Evolutionary conservation across 2,888 invertebrate genomes (phyloP).

Genomic region (Microplitis deprimator): DNA sequence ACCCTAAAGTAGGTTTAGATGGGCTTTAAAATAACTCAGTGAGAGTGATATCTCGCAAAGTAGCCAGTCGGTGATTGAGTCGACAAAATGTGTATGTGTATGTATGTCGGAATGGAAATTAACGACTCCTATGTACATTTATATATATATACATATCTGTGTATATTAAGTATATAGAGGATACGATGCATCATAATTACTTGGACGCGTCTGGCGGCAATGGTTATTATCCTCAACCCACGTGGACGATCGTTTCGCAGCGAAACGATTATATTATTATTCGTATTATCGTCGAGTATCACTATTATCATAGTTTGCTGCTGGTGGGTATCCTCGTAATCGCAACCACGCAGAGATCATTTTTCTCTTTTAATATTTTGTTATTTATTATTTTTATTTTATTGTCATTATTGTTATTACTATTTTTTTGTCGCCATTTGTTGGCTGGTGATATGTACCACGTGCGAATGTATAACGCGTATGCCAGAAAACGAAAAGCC

Average conservation of each 20-base stretch:
- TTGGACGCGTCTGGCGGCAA: slow-evolving; percentile 37
- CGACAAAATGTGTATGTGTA: background rate
- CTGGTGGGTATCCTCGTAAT: slow-evolving; percentile 18
- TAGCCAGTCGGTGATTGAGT: slow-evolving; percentile 9
- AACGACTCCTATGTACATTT: slow-evolving; percentile 14
- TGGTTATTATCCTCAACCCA: slow-evolving; percentile 40
- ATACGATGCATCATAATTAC: slow-evolving; percentile 47
- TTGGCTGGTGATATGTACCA: background rate
- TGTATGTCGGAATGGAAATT: slow-evolving; percentile 12
- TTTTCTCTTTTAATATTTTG: background rate
- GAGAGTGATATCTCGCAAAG: background rate
- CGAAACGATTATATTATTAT: slow-evolving; percentile 40
- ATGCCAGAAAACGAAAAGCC: background rate
- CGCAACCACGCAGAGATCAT: slow-evolving; percentile 19
- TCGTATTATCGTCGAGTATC: slow-evolving; percentile 36
- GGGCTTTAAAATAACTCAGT: background rate
- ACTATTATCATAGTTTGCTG: slow-evolving; percentile 20
- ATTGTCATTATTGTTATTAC: background rate
- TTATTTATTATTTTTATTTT: background rate
- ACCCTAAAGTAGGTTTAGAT: background rate
- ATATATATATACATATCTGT: slow-evolving; percentile 27
- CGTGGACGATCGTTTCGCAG: slow-evolving; percentile 39
- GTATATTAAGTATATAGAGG: slow-evolving; percentile 15
- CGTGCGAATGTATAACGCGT: slow-evolving; percentile 10
- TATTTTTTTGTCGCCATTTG: background rate